Conservation (phyloP, 2,797 vertebrate genomes). For the Pampus argenteus region DNA sequence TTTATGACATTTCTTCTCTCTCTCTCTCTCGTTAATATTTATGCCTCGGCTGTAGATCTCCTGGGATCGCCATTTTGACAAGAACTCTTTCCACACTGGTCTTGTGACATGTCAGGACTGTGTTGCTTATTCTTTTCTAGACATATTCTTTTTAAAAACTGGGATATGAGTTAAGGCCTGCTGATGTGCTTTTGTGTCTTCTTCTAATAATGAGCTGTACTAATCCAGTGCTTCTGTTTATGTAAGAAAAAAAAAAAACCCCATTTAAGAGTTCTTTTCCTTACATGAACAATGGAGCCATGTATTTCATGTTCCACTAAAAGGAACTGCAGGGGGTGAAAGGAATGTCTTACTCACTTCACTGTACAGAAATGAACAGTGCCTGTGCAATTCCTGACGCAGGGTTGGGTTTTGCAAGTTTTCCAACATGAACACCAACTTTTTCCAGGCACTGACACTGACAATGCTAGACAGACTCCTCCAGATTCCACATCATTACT, state of each 20-base stretch:
- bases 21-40: slow-evolving; percentile 36
- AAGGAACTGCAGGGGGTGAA: slow-evolving; percentile 47
- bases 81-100: slow-evolving; percentile 50
- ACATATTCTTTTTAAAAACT: slow-evolving; percentile 28
- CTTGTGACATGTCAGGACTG: slow-evolving; percentile 73
- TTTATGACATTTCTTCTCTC: neutral
- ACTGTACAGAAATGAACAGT: slow-evolving; percentile 71
- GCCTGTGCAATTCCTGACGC: slow-evolving; percentile 65
- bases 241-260: neutral
- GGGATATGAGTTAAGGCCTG: slow-evolving; percentile 45
- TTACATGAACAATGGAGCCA: slow-evolving; percentile 33
- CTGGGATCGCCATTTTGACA: slow-evolving; percentile 68
- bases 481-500: slow-evolving; percentile 59
- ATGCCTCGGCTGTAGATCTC: slow-evolving; percentile 39
- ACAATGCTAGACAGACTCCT: slow-evolving; percentile 67
- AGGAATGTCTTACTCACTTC: slow-evolving; percentile 77
- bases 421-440: slow-evolving; percentile 75
- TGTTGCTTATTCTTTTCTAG: slow-evolving; percentile 36
- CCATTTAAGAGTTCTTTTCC: slow-evolving; percentile 15
- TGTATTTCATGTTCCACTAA: slow-evolving; percentile 56
- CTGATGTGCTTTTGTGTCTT: slow-evolving; percentile 35
- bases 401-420: slow-evolving; percentile 72
- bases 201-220: slow-evolving; percentile 33
- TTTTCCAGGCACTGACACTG: slow-evolving; percentile 82
- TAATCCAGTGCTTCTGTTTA: slow-evolving; percentile 31